Evolutionary conservation across 2,888 invertebrate genomes (phyloP), one percentile per base, ranked within the genome.

Genomic region (Stegophylla sp.): DNA sequence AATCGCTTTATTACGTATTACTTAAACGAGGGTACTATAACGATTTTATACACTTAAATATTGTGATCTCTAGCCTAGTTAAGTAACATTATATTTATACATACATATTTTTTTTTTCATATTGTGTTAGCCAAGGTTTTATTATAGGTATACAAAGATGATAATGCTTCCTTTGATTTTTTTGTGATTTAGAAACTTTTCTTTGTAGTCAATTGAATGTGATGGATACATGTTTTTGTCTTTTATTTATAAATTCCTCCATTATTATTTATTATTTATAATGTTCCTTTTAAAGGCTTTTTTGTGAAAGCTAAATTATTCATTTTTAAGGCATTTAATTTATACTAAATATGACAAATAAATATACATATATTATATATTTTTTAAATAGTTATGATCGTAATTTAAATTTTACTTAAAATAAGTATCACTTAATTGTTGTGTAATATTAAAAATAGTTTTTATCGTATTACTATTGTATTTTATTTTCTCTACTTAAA

Each of bases 51-150:
- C 10, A 71, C 61, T 77, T 77, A 69, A 20, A 69, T 59, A 45
- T 69, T 79, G 79, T 79, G 79, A 79, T 79, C 69, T 79, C 69
- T 79, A 71, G 71, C 23, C 34, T 79, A 79, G 23, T 48, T 64
- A 75, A 61, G 12, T 66, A 51, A 51, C 3, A n/a, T 66, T 43
- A 34, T 53, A 26, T 34, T 34, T 75, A 48, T 73, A 3, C 15
- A 59, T 67, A 56, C 4, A 34, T 61, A 53, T 59, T 20, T 59
- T 20, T 28, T 34, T 9, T 17, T 28, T 23, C 4, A 20, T 41
- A 26, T n/a, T 66, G 41, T 26, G n/a, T 53, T 41, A 43, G 26
- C n/a, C n/a, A 66, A 26, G 28, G 34, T 43, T 66, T 23, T 43
- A 75, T 66, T 41, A 10, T 48, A 13, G 10, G 17, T 51, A 43